Evolutionary conservation across 2,113 vertebrate genomes (phyloP).

Genomic region (Periophthalmodon schlosseri): DNA sequence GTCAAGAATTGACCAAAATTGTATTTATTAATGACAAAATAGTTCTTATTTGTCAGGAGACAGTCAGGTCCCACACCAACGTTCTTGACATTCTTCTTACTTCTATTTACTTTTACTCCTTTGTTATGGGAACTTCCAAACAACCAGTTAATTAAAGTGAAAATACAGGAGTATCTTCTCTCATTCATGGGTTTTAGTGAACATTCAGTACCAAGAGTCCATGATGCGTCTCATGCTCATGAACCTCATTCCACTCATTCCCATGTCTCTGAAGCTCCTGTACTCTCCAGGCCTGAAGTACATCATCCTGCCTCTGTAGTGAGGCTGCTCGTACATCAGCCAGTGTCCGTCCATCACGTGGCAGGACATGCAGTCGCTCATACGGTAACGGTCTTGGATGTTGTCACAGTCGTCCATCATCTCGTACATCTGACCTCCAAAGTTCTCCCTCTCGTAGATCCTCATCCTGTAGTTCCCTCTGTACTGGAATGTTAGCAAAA

Average conservation of each 20-base stretch:
- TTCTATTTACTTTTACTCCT: neutral
- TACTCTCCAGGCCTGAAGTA: slow-evolving; percentile 79
- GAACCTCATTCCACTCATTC: slow-evolving; percentile 34
- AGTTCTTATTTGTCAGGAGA: neutral
- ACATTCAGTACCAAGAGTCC: slow-evolving; percentile 56
- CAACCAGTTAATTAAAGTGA: slow-evolving; percentile 3
- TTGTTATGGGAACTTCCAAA: slow-evolving; percentile 9
- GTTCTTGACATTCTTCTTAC: slow-evolving; percentile 2
- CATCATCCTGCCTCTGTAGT: slow-evolving; percentile 75
- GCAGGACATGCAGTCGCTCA: slow-evolving; percentile 75
- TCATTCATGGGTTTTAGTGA: slow-evolving; percentile 3
- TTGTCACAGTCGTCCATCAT: slow-evolving; percentile 77
- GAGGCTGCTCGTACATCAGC: slow-evolving; percentile 78
- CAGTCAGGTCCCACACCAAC: neutral
- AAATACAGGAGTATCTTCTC: slow-evolving; percentile 3
- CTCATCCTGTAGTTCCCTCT: slow-evolving; percentile 7
- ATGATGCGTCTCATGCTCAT: slow-evolving; percentile 77
- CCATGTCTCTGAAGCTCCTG: slow-evolving; percentile 73
- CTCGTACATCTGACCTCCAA: slow-evolving; percentile 66
- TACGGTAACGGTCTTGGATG: slow-evolving; percentile 71
- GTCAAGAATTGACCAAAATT: neutral
- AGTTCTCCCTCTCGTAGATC: slow-evolving; percentile 36
- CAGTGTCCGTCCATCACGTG: slow-evolving; percentile 81
- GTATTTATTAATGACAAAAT: slow-evolving; percentile 1
- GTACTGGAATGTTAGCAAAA: neutral